Evolutionary conservation across 2,113 vertebrate genomes (phyloP).

Genomic region (Paratilapia polleni): DNA sequence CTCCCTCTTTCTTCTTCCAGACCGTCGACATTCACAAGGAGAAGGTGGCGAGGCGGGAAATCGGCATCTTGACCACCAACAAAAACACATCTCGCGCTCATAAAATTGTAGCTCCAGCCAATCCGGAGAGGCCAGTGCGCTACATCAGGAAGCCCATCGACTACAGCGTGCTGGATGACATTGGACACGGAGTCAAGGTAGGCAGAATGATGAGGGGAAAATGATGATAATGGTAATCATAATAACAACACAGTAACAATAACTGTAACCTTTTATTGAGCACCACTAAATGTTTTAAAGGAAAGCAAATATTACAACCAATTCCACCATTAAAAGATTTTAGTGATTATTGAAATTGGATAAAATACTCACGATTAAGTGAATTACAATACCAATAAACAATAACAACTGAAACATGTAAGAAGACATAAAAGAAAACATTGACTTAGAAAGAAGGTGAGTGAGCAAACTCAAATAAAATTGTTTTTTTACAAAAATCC

Average conservation of each 20-base stretch:
- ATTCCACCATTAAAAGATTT: too few relatives aligned
- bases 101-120: constrained; percentile 96
- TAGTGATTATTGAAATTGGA: too few relatives aligned
- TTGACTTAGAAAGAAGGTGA: too few relatives aligned
- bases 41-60: constrained; percentile 97
- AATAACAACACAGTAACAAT: not conserved
- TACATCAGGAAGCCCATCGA: constrained; percentile 98
- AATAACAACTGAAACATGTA: too few relatives aligned
- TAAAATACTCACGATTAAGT: too few relatives aligned
- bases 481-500: too few relatives aligned
- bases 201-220: not conserved
- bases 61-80: constrained; percentile 97
- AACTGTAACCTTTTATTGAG: too few relatives aligned
- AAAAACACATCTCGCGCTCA: constrained; percentile 97
- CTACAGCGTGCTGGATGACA: constrained; percentile 94
- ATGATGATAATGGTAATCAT: not conserved
- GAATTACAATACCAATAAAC: too few relatives aligned
- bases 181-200: constrained; percentile 94
- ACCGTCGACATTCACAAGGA: constrained; percentile 99
- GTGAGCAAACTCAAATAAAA: too few relatives aligned
- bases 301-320: too few relatives aligned
- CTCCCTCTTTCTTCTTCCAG: constrained; percentile 64
- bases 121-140: constrained; percentile 94
- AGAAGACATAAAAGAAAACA: too few relatives aligned
- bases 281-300: too few relatives aligned